Evolutionary conservation across 2,888 invertebrate species (phyloP).

Genomic region (Apamea monoglypha): DNA sequence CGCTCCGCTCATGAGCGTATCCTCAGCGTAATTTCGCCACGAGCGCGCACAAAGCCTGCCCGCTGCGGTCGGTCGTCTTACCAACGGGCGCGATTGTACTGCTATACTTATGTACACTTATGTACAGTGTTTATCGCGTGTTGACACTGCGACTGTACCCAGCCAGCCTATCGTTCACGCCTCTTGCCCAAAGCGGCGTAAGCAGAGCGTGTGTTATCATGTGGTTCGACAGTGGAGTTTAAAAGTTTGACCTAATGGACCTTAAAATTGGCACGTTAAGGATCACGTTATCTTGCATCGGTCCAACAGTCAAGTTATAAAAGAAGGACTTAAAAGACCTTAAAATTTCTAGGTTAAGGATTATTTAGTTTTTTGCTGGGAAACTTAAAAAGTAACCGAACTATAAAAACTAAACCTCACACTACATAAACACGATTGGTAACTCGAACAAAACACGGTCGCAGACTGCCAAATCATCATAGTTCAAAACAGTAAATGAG

Average conservation of each 20-base stretch:
- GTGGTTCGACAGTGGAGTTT: neutral
- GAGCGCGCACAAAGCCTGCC: constrained; percentile 88
- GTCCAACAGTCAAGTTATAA: neutral
- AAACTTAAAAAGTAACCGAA: neutral
- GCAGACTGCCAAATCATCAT: too few species aligned
- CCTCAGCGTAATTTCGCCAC: constrained; percentile 76
- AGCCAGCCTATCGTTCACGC: constrained; percentile 38
- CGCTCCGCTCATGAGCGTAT: constrained; percentile 68
- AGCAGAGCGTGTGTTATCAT: neutral
- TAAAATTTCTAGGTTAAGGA: too few species aligned
- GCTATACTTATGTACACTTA: constrained; percentile 68
- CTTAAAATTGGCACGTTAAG: neutral
- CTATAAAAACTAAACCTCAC: neutral
- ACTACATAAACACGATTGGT: too few species aligned
- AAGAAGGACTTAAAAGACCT: neutral
- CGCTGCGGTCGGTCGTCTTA: constrained; percentile 89
- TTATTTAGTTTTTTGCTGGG: neutral
- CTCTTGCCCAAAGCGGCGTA: constrained; percentile 29
- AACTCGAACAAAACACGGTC: neutral
- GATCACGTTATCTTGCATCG: neutral
- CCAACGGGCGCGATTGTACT: constrained; percentile 82
- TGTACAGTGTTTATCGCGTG: constrained; percentile 69
- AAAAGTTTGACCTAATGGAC: too few species aligned
- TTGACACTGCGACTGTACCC: constrained; percentile 60
- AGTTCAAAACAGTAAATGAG: neutral